Evolutionary conservation across 2,888 invertebrate genomes (phyloP).

Genomic region (Arenicola marina): DNA sequence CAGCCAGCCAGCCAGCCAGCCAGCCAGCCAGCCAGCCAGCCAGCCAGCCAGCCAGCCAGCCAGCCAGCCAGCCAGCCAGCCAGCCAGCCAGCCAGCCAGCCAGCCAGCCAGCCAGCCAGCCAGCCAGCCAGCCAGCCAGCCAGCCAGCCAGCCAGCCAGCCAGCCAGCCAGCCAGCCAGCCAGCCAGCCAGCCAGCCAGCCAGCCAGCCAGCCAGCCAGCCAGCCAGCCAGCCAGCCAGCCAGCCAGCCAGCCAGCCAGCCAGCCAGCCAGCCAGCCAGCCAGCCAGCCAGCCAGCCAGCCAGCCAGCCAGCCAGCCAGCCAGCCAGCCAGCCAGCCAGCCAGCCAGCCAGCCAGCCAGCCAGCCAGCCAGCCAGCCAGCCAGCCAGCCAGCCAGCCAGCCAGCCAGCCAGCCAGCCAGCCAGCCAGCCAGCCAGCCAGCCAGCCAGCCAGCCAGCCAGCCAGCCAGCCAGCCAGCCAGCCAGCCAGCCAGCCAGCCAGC

Average conservation of each 20-base stretch:
- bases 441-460: slow-evolving; percentile 1
- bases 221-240: slow-evolving; percentile 1
- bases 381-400: slow-evolving; percentile 1
- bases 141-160: slow-evolving; percentile 1
- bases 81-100: slow-evolving; percentile 1
- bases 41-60: slow-evolving; percentile 1
- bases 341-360: slow-evolving; percentile 1
- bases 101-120: slow-evolving; percentile 1
- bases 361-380: slow-evolving; percentile 1
- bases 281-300: slow-evolving; percentile 1
- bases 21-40: slow-evolving; percentile 1
- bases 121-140: slow-evolving; percentile 1
- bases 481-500: slow-evolving; percentile 1
- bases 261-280: slow-evolving; percentile 1
- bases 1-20: slow-evolving; percentile 1
- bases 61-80: slow-evolving; percentile 1
- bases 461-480: slow-evolving; percentile 1
- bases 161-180: slow-evolving; percentile 1
- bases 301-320: slow-evolving; percentile 1
- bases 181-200: slow-evolving; percentile 1
- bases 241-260: slow-evolving; percentile 1
- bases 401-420: slow-evolving; percentile 1
- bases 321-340: slow-evolving; percentile 1
- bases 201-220: slow-evolving; percentile 1
- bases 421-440: slow-evolving; percentile 1